Conservation (phyloP, 2,888 invertebrate genomes). For the Xestoiulus laeticollis region DNA sequence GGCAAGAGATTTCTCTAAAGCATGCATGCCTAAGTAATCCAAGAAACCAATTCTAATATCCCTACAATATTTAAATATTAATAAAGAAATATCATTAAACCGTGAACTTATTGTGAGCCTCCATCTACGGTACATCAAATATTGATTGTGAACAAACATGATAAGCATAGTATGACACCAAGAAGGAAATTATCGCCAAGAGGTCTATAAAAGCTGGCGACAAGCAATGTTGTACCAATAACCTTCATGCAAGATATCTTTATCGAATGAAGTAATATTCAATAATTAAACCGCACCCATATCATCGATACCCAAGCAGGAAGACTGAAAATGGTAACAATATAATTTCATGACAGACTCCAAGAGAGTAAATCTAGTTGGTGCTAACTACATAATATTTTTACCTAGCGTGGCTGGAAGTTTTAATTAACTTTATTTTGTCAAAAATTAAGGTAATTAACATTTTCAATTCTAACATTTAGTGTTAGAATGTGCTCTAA, state of each 20-base stretch:
- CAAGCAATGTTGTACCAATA: background rate
- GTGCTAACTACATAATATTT: too few relatives aligned
- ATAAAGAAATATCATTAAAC: background rate
- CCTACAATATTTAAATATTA: background rate
- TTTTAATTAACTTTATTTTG: too few relatives aligned
- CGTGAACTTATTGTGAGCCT: background rate
- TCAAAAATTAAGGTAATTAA: too few relatives aligned
- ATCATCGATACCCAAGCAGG: background rate
- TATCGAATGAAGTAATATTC: background rate
- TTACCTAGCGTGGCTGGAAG: too few relatives aligned
- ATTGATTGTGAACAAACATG: conserved; percentile 19
- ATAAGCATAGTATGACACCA: background rate
- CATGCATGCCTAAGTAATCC: too few relatives aligned
- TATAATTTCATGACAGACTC: too few relatives aligned
- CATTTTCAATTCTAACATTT: too few relatives aligned
- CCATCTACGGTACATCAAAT: conserved; percentile 15
- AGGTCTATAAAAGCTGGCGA: background rate
- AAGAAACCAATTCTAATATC: background rate
- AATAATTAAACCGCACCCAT: background rate
- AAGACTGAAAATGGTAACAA: background rate
- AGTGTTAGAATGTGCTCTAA: too few relatives aligned
- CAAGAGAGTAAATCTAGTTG: too few relatives aligned
- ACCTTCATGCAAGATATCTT: conserved; percentile 6
- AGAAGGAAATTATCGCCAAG: conserved; percentile 19
- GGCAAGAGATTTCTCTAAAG: too few relatives aligned